Conservation (phyloP, 2,888 invertebrate species). For the Sphaerophoria taeniata region DNA sequence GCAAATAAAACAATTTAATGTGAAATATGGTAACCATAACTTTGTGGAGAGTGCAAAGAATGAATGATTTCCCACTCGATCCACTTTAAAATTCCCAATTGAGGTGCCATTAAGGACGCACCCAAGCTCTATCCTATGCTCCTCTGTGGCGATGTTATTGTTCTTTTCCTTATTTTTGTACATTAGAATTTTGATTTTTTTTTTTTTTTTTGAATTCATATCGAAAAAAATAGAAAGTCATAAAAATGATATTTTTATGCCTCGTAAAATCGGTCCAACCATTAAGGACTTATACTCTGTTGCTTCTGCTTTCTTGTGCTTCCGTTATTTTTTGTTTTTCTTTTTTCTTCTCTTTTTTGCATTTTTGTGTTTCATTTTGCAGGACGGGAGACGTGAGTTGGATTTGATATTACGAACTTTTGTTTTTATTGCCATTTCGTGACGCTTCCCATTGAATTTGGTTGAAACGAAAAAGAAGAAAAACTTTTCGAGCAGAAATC, state of each 20-base stretch:
- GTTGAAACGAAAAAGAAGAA: neutral
- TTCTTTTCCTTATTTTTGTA: neutral
- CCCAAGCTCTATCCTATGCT: neutral
- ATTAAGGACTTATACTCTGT: constrained; percentile 31
- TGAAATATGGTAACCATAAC: neutral
- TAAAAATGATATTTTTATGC: constrained; percentile 68
- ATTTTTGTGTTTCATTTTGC: neutral
- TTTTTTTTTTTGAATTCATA: constrained; percentile 55
- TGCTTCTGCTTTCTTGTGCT: constrained; percentile 9
- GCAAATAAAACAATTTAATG: neutral
- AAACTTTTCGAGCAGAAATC: neutral
- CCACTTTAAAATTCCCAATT: neutral
- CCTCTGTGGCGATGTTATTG: neutral
- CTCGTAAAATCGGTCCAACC: constrained; percentile 48
- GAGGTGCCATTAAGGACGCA: neutral
- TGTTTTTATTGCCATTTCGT: constrained; percentile 64
- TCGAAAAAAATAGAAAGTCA: constrained; percentile 55
- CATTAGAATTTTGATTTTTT: constrained; percentile 41
- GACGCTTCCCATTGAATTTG: constrained; percentile 33
- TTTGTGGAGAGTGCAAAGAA: constrained; percentile 15
- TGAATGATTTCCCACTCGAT: constrained; percentile 34
- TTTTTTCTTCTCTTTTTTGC: neutral
- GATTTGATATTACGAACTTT: constrained; percentile 53
- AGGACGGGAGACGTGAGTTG: constrained; percentile 29
- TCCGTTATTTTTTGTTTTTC: constrained; percentile 25